Evolutionary conservation across 1,140 invertebrate species (phyloP), one percentile per base, ranked within the genome.

Genomic region (Lordiphosa mommai): DNA sequence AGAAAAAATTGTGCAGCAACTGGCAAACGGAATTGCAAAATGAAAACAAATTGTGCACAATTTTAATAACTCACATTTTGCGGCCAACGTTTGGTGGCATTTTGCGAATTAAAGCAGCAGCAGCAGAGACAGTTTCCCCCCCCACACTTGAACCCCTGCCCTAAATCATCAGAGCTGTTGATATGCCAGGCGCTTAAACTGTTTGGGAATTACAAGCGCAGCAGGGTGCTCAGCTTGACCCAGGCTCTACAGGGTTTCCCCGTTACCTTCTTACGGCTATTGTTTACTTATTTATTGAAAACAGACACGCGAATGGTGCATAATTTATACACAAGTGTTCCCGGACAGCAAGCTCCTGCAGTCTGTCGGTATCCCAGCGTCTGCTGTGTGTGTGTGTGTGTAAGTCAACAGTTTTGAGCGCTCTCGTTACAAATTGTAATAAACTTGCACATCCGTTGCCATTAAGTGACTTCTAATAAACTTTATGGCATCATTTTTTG

Each of bases 391-490:
- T 14, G 36, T 38, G 13, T 20, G 40, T 60, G 59, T 60, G 61
- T 65, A 61, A 66, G 61, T 61, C 58, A 66, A 66, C 58, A 66
- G 58, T 56, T 61, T 66, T 61, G 58, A 66, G 65, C 57, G 59
- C 59, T 73, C 66, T 74, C 74, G 71, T 80, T 80, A 74, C 74
- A 80, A 82, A 82, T 80, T 76, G 76, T 82, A 80, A 80, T 80
- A 80, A 80, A 82, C 76, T 72, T 68, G 65, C 56, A 80, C 74
- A 80, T 80, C 74, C 74, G 74, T 51, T 71, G 74, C 74, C 66
- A 74, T 76, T 82, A 82, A 80, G 74, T 80, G 74, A 82, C 74
- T 80, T 82, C 76, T 80, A 80, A 80, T 80, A 79, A 82, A 80
- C 76, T 80, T 82, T 82, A 82, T 76, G 71, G 74, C 76, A 82